Base-by-base conservation (phyloP, 1,140 invertebrate species). In the Rhopalosiphum padi region DNA sequence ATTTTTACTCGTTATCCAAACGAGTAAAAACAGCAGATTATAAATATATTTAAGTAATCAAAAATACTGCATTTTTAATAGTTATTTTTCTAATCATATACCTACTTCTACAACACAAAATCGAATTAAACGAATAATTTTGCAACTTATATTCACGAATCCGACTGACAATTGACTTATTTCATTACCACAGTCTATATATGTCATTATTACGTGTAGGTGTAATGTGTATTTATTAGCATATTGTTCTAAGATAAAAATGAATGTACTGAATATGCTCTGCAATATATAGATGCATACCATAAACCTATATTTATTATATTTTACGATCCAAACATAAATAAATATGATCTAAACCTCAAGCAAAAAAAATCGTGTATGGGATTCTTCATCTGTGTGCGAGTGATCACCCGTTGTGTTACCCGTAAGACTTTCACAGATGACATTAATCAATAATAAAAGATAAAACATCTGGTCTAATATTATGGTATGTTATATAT, bases 371-470 rank as follows among this genome's bases (percentile, higher is more conserved):
- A n/a, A n/a, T n/a, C n/a, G 11, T 77, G 60, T 77, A n/a, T 18
- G n/a, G 60, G 15, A 77, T 35, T 77, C 60, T 18, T 77, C 60
- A 77, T 77, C 30, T 77, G 60, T 77, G 60, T 77, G 60, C 30
- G 21, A n/a, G 11, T 6, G 60, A 77, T 77, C 4, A n/a, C 2
- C 37, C 37, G 37, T 68, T 30, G 77, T 37, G 22, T 37, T 83
- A 37, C 41, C 30, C 21, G 37, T 68, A 43, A 68, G 60, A 68
- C 53, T 68, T 90, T 90, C 89, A 90, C 89, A 43, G 60, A 60
- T 41, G 25, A 43, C 53, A 60, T 60, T 37, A 23, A 48, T 21
- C 35, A 60, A 35, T 86, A 46, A 46, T 86, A 23, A 37, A 89
- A 53, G 22, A 89, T 23, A 89, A 53, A 89, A 51, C 46, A 37